Evolutionary conservation across 2,888 invertebrate species (phyloP), one percentile per base, ranked within the genome.

Genomic region (Sycophila texana): DNA sequence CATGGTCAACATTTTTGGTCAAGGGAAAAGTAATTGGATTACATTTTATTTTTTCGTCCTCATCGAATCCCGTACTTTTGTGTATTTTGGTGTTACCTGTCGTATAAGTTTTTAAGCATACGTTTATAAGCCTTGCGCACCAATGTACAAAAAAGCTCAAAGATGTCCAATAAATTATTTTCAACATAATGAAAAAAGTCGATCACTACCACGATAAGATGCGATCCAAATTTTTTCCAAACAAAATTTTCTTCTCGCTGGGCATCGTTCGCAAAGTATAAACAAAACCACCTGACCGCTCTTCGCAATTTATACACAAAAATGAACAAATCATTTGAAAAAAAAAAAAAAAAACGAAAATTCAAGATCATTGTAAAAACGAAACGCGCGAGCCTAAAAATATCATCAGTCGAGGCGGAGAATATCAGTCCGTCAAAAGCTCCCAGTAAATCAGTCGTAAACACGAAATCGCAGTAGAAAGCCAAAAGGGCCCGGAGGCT

Each of bases 1-100:
- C 26, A 22, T 57, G 14, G 20, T 71, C n/a, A 60, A 71, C 13
- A 55, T 51, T 66, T 68, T 49, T 60, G 18, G 49, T 57, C 47
- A 58, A 65, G 53, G 20, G 63, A 51, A 55, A 71, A 20, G 58
- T 57, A 61, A 20, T 75, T 55, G 10, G 39, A 2, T 39, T n/a
- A 39, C 39, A 14, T 63, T 18, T 63, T 63, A 39, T 39, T 39
- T 7, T 39, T n/a, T 63, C 30, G 2, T 39, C 39, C 39, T 39
- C 39, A 39, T 39, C 39, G 16, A 63, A 18, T 30, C 47, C 47
- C 18, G 13, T 12, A 63, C 39, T 47, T 63, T 47, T 39, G 10
- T 63, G 53, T 63, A 63, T 47, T 12, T 47, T 39, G 39, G 13
- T 63, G 39, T n/a, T 18, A 57, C 18, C 3, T 53, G 4, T 53